Evolutionary conservation across 1,140 invertebrate species (phyloP).

Genomic region (Matsumurasca onukii): DNA sequence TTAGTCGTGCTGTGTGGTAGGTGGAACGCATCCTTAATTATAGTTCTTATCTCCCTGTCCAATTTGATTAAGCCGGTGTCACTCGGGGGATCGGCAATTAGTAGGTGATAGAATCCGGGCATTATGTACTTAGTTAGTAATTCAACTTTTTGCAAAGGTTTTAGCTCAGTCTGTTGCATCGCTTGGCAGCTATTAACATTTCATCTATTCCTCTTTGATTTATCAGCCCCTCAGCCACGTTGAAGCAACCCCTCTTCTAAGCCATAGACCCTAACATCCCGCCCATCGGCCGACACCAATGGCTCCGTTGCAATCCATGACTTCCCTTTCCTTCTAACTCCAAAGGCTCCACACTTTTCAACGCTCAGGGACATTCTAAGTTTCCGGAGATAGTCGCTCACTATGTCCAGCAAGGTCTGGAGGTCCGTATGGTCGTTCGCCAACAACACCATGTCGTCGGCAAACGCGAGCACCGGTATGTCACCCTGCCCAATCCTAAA

Average conservation of each 20-base stretch:
- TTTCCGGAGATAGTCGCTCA: conserved; percentile 31
- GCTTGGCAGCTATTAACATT: not conserved
- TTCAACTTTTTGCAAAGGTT: conserved; percentile 19
- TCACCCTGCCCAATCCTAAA: not conserved
- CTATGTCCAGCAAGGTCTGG: conserved; percentile 24
- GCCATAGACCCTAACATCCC: not conserved
- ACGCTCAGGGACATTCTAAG: conserved; percentile 31
- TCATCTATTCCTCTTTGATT: not conserved
- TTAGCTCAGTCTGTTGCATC: not conserved
- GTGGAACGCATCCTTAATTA: not conserved
- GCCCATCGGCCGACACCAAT: not conserved
- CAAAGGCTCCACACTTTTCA: conserved; percentile 41
- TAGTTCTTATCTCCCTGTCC: not conserved
- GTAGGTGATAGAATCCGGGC: not conserved
- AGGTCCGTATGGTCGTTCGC: conserved; percentile 34
- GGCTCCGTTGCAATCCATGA: not conserved
- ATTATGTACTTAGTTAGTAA: not conserved
- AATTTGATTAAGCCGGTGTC: not conserved
- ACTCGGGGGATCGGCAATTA: not conserved
- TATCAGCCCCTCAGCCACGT: not conserved
- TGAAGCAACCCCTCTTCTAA: not conserved
- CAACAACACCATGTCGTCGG: conserved; percentile 44
- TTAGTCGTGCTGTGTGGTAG: not conserved
- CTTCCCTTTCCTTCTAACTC: conserved; percentile 13
- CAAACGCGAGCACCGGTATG: conserved; percentile 42